Evolutionary conservation across 2,888 invertebrate species (phyloP).

Genomic region (Drosophila imparisetae): DNA sequence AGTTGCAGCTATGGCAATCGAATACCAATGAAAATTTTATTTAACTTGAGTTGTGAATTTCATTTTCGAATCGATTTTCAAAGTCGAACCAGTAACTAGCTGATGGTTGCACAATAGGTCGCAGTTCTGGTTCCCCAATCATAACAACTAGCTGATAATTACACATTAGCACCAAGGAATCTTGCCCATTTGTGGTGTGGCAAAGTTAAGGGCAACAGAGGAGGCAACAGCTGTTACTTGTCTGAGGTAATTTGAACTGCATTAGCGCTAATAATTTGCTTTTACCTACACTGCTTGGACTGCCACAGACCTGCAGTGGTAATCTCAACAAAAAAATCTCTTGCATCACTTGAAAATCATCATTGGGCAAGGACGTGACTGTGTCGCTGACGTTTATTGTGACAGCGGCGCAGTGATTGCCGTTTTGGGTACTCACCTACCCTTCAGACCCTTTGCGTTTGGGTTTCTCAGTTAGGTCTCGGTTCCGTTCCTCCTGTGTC

Average conservation of each 20-base stretch:
- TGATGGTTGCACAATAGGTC: neutral
- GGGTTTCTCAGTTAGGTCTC: constrained; percentile 12
- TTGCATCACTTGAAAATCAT: constrained; percentile 57
- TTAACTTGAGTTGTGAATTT: constrained; percentile 11
- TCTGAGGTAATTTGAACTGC: constrained; percentile 59
- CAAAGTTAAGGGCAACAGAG: constrained; percentile 6
- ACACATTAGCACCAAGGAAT: constrained; percentile 45
- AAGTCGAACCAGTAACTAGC: constrained; percentile 2
- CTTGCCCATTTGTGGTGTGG: constrained; percentile 24
- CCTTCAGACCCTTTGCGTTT: constrained; percentile 6
- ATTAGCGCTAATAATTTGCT: constrained; percentile 66
- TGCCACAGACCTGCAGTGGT: constrained; percentile 14
- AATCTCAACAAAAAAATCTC: constrained; percentile 55
- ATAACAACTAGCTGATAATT: constrained; percentile 7
- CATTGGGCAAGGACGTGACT: constrained; percentile 74
- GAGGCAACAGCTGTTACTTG: constrained; percentile 60
- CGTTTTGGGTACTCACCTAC: constrained; percentile 23
- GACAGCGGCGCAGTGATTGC: constrained; percentile 51
- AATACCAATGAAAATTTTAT: neutral
- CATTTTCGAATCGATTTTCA: neutral
- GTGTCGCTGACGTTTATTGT: constrained; percentile 66
- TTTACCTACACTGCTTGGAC: constrained; percentile 31
- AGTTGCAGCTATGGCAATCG: neutral
- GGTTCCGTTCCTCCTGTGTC: constrained; percentile 37
- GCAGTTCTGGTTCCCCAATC: too few relatives aligned